Conservation (phyloP, 2,113 vertebrate genomes). For the Pseudois nayaur region DNA sequence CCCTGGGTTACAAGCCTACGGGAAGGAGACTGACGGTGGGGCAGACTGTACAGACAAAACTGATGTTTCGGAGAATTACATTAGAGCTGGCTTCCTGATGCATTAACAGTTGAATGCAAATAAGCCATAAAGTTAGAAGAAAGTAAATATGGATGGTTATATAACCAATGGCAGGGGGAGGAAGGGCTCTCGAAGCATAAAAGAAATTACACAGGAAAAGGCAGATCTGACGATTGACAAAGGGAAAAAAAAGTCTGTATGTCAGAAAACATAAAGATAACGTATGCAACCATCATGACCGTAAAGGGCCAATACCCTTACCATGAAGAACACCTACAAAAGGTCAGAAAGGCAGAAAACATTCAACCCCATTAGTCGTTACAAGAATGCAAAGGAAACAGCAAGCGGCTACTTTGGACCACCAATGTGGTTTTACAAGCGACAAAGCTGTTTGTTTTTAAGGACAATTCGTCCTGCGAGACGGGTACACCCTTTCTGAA, state of each 20-base stretch:
- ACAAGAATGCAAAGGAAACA: not conserved
- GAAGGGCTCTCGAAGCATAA: not conserved
- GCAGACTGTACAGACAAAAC: not conserved
- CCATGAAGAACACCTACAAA: not conserved
- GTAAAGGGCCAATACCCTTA: accelerated
- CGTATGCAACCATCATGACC: accelerated
- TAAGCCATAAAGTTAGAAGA: not conserved
- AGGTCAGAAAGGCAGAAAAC: not conserved
- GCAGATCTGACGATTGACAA: not conserved
- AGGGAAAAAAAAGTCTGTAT: not conserved
- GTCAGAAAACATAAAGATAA: not conserved
- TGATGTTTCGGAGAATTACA: not conserved
- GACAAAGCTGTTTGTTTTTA: not conserved
- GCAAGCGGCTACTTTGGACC: not conserved
- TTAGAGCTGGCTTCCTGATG: not conserved
- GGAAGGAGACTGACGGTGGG: not conserved
- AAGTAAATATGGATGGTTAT: not conserved
- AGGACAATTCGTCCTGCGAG: not conserved
- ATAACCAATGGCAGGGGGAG: not conserved
- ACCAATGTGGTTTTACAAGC: not conserved
- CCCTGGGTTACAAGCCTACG: not conserved
- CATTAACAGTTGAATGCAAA: not conserved
- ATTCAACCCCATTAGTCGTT: not conserved
- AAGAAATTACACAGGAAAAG: not conserved
- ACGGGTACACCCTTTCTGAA: not conserved